Percentiles rank a stretch among this genome's conserved stretches.
Evolutionary conservation across 2,888 invertebrate species (phyloP).

Genomic region (Drosophila tanythrix): DNA sequence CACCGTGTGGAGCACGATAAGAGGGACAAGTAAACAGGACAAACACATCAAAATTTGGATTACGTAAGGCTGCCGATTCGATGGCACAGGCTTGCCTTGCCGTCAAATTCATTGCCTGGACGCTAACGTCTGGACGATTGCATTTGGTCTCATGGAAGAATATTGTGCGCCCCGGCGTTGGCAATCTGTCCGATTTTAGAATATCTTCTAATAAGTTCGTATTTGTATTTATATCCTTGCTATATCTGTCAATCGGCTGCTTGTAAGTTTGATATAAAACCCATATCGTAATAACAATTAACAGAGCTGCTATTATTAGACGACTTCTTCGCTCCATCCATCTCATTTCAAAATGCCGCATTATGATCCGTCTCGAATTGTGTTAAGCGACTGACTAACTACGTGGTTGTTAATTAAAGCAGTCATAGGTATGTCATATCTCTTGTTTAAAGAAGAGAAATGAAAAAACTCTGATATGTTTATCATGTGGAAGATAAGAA

Average conservation of each 20-base stretch:
- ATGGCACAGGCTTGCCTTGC: constrained; percentile 84
- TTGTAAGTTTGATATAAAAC: not conserved
- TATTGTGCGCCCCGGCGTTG: constrained; percentile 78
- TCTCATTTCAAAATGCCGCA: not conserved
- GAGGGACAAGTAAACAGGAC: constrained; percentile 82
- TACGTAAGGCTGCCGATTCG: constrained; percentile 83
- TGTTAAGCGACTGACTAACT: not conserved
- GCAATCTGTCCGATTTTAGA: constrained; percentile 69
- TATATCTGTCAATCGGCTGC: not conserved
- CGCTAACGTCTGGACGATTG: constrained; percentile 12
- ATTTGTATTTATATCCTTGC: not conserved
- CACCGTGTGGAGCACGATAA: constrained; percentile 26
- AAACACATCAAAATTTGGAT: constrained; percentile 82
- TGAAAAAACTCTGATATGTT: not conserved
- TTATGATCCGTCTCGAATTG: not conserved
- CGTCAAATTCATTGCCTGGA: constrained; percentile 69
- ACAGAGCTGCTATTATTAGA: not conserved
- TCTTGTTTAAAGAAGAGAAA: not conserved
- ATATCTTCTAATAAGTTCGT: constrained; percentile 68
- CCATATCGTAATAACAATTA: not conserved
- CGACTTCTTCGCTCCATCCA: not conserved
- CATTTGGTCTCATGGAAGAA: constrained; percentile 85
- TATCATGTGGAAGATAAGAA: too few relatives aligned
- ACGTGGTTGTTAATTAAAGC: too few relatives aligned
- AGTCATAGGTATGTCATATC: too few relatives aligned